Evolutionary conservation across 2,113 vertebrate species (phyloP).

Genomic region (Chloropsis cyanopogon): DNA sequence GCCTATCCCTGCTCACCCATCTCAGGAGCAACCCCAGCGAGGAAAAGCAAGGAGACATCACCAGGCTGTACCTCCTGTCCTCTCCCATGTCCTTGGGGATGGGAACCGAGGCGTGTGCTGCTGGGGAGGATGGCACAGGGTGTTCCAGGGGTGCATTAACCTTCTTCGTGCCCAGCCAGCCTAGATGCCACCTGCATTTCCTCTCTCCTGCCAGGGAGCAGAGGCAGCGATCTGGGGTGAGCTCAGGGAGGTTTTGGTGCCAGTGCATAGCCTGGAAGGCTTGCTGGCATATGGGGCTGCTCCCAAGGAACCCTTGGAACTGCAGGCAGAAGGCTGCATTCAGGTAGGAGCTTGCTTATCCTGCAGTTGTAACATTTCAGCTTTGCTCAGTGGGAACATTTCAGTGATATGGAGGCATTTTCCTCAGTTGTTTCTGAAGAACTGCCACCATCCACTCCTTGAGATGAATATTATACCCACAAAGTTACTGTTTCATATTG

Average conservation of each 20-base stretch:
- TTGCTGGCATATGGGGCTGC: neutral
- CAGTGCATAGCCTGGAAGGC: neutral
- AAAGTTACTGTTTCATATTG: neutral
- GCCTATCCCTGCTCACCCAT: rapidly evolving
- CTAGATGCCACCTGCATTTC: rapidly evolving
- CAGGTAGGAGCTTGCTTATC: neutral
- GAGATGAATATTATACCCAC: neutral
- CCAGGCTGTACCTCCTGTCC: neutral
- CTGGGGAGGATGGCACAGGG: neutral
- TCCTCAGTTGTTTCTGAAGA: neutral
- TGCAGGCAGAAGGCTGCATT: neutral
- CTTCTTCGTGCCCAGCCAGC: neutral
- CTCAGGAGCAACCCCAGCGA: rapidly evolving
- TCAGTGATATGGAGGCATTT: neutral
- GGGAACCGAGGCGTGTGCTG: rapidly evolving
- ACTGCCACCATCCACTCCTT: neutral
- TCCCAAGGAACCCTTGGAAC: neutral
- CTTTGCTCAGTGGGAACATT: neutral
- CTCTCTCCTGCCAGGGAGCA: neutral
- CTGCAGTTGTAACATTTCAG: neutral
- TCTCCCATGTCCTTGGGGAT: rapidly evolving
- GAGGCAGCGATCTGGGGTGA: neutral
- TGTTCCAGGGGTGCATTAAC: neutral
- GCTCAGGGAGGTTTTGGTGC: neutral
- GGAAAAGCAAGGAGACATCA: neutral